These are phyloP conservation scores for Oncopodura yosiiana DNA, from an alignment of 1,140 invertebrate genomes.

Conservation along the genomic window DNA sequence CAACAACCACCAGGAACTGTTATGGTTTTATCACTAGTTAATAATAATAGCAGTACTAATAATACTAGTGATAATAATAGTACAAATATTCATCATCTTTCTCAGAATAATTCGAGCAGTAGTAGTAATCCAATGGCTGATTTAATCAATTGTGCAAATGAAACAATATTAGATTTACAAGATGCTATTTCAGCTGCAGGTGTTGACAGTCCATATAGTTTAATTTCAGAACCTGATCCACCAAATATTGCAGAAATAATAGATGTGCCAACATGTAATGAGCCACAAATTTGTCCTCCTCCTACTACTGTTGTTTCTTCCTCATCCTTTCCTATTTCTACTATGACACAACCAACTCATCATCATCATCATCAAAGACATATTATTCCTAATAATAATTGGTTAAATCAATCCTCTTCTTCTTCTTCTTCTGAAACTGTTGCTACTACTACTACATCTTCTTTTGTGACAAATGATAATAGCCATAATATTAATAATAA, in stretches of 20 bases:
- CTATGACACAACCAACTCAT: too few species aligned
- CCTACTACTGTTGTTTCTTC: background rate
- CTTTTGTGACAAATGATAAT: background rate
- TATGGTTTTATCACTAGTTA: conserved; percentile 10
- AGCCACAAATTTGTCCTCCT: too few species aligned
- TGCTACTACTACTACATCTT: too few species aligned
- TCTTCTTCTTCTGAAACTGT: too few species aligned
- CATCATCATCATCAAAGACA: too few species aligned
- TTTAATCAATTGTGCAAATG: conserved; percentile 20
- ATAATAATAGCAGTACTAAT: background rate
- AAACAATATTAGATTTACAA: conserved; percentile 23
- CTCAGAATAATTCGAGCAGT: background rate
- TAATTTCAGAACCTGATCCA: conserved; percentile 27
- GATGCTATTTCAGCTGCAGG: conserved; percentile 17
- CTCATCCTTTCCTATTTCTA: background rate
- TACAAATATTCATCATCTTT: background rate
- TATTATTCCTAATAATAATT: too few species aligned
- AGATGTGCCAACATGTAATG: conserved; percentile 17
- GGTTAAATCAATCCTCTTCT: too few species aligned
- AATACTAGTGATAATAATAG: background rate
- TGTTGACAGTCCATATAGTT: conserved; percentile 24
- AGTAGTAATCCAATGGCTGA: conserved; percentile 14
- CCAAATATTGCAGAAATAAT: conserved; percentile 24
- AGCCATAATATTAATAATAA: conserved; percentile 1
- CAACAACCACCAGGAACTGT: conserved; percentile 6